phyloP scores from a whole-genome alignment of 1,140 invertebrate species.

The Bombus consobrinus region DNA sequence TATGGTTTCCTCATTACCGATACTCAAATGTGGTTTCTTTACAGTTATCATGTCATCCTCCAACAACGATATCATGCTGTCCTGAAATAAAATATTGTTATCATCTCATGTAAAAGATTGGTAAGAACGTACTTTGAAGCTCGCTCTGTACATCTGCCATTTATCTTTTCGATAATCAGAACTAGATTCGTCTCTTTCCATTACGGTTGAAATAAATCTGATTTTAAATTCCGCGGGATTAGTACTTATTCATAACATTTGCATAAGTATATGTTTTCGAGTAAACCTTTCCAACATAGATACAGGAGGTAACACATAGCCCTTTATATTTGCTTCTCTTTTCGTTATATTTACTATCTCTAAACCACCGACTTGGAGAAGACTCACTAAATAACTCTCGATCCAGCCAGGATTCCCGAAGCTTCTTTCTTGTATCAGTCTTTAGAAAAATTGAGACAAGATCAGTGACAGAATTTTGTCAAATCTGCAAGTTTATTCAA shows the following conservation, averaged over 20 bases:
- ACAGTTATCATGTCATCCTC: fast-evolving
- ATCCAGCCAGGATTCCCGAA: conserved; percentile 87
- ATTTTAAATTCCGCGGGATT: background rate
- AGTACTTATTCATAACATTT: background rate
- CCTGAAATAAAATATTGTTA: conserved; percentile 10
- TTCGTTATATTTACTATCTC: conserved; percentile 77
- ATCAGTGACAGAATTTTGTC: background rate
- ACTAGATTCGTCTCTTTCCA: background rate
- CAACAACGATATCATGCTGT: background rate
- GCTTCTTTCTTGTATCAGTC: conserved; percentile 84
- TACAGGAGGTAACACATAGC: conserved; percentile 78
- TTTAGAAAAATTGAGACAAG: conserved; percentile 51
- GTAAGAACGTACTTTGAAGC: conserved; percentile 69
- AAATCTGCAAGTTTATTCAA: background rate
- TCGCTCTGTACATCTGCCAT: conserved; percentile 78
- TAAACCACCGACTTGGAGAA: conserved; percentile 83
- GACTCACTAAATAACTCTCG: conserved; percentile 85
- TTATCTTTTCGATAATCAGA: conserved; percentile 47
- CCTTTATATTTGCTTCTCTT: conserved; percentile 70
- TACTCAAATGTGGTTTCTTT: background rate
- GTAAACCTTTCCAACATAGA: conserved; percentile 79
- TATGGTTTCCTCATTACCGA: background rate
- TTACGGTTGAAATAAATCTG: background rate
- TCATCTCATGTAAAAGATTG: background rate
- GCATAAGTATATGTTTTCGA: background rate